Evolutionary conservation across 2,888 invertebrate species (phyloP), one percentile per base, ranked within the genome.

Genomic region (Pyrrhia umbra): DNA sequence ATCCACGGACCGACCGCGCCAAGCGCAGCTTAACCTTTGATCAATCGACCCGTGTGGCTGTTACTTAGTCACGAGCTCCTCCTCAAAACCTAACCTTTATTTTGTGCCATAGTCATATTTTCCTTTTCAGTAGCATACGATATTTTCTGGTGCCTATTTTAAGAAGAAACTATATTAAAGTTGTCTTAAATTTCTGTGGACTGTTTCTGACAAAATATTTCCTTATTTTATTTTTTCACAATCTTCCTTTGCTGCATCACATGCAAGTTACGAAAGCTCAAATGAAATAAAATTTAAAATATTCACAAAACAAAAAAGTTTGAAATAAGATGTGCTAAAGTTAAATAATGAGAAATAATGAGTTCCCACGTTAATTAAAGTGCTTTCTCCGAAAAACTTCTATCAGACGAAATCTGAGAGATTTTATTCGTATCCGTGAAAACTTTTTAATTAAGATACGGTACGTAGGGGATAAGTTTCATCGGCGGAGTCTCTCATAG

Each of bases 391-490:
- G 56, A 43, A 65, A 72, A 81, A 81, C 61, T 83, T 84, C 67
- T 64, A 73, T 80, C 76, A 72, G 71, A 75, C 75, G 68, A 78
- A 71, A 80, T 80, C 75, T 66, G 46, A 47, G 37, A 72, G 76
- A 79, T 81, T 84, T 81, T 81, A 78, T 81, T 80, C 71, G 61
- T 58, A 83, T 84, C 50, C 49, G 45, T 42, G 50, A 47, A 55
- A 86, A 86, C 82, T 86, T 86, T 84, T 79, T 85, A 86, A 86
- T 85, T 86, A 82, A 78, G 68, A 69, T 52, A 65, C 62, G 34
- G 65, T 43, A 45, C 46, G 62, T 56, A 47, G 23, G 20, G 40
- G 27, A 58, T 67, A 77, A 80, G 61, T 79, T 76, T 64, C 43
- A 67, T 65, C 49, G 63, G 63, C 9, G 9, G 56, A 79, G 51